Base-by-base conservation (phyloP, 2,113 vertebrate genomes). In the Entosphenus tridentatus region DNA sequence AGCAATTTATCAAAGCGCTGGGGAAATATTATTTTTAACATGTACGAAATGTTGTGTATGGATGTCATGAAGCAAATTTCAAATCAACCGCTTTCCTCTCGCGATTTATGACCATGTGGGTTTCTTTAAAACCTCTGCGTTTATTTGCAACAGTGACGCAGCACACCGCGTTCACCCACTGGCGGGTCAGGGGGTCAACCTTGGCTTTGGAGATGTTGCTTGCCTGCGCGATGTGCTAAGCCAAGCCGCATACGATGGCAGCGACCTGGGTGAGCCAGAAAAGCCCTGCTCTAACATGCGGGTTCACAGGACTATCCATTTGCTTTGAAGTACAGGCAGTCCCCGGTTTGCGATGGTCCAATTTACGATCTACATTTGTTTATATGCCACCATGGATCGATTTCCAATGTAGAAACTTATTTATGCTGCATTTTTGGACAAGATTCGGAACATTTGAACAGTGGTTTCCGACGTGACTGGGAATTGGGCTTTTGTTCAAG, bases 151-250 rank as follows among this genome's bases (percentile, higher is more conserved):
- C 75, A 97, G 93, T 74, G 93, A 98, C 73, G 90, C 93, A 67
- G 93, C 93, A 57, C 93, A 98, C 81, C 85, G 88, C 74, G 85
- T 98, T 70, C 92, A 98, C 78, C 93, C 90, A 10, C 81, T 98
- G 67, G 93, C 90, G 55, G 92, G 93, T 74, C 93, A 98, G 76
- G 92, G 93, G 73, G 90, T 83, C 74, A 98, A 98, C 81, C 82
- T 98, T 78, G 93, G 93, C 72, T 98, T 96, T 71, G 89, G 92
- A 57, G 92, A 98, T 76, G 81, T 92, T 75, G 80, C 82, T 9
- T 83, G 80, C 75, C 81, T 98, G 77, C 80, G 81, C 8, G 81
- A 76, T 74, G 77, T 86, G 73, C 82, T 98, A 74, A 90, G 92
- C 71, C 79, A 80, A 73, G 89, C 90, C 21, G 87, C 88, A 72